Percentiles rank a stretch among this genome's conserved stretches.
phyloP scores from a whole-genome alignment of 2,888 invertebrate species.

The Leptopilina drosophilae region DNA sequence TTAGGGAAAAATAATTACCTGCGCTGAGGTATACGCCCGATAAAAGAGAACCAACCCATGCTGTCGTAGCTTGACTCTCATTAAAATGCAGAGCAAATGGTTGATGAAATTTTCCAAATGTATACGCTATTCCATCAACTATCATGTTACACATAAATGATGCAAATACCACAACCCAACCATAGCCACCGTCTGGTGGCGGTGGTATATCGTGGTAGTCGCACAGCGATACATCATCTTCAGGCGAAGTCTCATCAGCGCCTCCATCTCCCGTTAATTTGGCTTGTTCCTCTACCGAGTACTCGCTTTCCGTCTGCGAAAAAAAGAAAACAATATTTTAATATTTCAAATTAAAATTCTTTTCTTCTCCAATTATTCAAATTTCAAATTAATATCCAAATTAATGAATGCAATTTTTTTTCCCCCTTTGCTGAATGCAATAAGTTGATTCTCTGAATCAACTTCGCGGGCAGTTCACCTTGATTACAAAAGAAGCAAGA shows the following conservation, averaged over 20 bases:
- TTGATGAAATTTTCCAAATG: constrained; percentile 94
- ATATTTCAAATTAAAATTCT: too few relatives aligned
- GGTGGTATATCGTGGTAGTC: constrained; percentile 89
- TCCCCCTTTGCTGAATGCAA: background rate
- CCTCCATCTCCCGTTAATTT: constrained; percentile 85
- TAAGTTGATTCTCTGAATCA: constrained; percentile 1
- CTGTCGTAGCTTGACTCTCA: constrained; percentile 91
- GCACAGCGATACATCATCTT: constrained; percentile 80
- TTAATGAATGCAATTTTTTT: too few relatives aligned
- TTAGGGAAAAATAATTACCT: constrained; percentile 79
- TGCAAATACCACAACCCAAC: constrained; percentile 96
- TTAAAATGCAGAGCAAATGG: constrained; percentile 89
- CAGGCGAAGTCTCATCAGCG: constrained; percentile 80
- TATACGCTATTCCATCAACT: constrained; percentile 99
- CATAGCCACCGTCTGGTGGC: constrained; percentile 94
- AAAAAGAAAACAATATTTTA: background rate
- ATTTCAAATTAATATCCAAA: too few relatives aligned
- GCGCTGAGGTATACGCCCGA: constrained; percentile 97
- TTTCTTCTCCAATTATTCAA: too few relatives aligned
- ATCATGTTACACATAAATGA: constrained; percentile 99
- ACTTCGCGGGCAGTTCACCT: constrained; percentile 28
- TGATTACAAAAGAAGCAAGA: constrained; percentile 34
- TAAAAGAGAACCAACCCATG: constrained; percentile 96
- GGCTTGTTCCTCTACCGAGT: constrained; percentile 90
- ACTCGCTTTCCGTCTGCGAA: constrained; percentile 89